Base-by-base conservation (phyloP, 2,888 invertebrate genomes). In the Chaetogeoica ovagalla region DNA sequence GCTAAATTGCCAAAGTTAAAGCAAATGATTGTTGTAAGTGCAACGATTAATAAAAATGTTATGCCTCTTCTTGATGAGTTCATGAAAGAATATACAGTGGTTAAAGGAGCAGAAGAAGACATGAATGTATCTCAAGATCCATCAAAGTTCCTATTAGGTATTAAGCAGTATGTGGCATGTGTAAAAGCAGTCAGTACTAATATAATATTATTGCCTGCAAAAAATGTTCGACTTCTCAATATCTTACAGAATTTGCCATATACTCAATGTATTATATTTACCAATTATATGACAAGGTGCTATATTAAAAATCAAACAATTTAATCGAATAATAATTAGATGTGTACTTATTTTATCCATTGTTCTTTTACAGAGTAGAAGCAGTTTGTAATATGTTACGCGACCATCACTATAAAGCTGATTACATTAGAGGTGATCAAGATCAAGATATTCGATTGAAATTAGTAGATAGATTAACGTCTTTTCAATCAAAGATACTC, bases 11-110 rank as follows among this genome's bases (percentile, higher is more conserved):
- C 94, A 2, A 86, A 87, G 37, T 90, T 90, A 83, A 95, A 95
- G 85, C 98, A 99, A 89, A 91, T 96, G 23, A 90, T 98, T 82
- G 94, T 96, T 81, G 91, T 94, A 71, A 97, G 97, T 86, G 98
- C 98, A 9, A 98, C 98, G 19, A 98, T 94, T 87, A 91, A 94
- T 21, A 90, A 92, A 82, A 89, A 90, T 82, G 87, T 72, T 66
- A 69, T 75, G 30, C 37, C 59, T 17, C 9, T 81, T 13, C 69
- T 75, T 48, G 74, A 74, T n/a, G 74, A 81, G 48, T 81, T 74
- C n/a, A 75, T 81, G 81, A 57, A 68, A 69, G 74, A 73, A 30
- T 83, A 81, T 30, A 37, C 66, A 3, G 37, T 81, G 2, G 73
- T 75, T 7, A 71, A 75, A 15, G 82, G 81, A 37, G n/a, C 63